Percentiles rank a stretch among this genome's conserved stretches.
These are phyloP conservation scores for Drosophila sechellia DNA, from an alignment of 1,140 invertebrate genomes.

Conservation along the genomic window DNA sequence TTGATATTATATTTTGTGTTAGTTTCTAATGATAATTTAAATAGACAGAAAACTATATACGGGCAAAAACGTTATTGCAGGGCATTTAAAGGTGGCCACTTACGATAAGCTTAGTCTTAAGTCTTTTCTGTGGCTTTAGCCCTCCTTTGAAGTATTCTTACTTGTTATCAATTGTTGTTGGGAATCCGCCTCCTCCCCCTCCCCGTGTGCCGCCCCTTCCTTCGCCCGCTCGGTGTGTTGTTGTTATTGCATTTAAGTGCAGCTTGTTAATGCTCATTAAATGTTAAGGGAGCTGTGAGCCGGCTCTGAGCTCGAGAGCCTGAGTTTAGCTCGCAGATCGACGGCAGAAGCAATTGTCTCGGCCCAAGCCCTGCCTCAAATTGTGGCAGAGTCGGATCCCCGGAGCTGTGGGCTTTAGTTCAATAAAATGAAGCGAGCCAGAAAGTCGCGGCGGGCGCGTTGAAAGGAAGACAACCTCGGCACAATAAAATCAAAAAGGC, in stretches of 20 bases:
- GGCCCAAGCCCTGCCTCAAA: constrained; percentile 35
- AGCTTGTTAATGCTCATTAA: constrained; percentile 83
- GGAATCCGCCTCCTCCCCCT: not conserved
- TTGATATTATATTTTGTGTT: too few relatives aligned
- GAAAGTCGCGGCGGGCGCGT: constrained; percentile 67
- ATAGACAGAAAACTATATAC: too few relatives aligned
- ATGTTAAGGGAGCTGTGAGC: constrained; percentile 70
- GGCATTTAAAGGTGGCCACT: constrained; percentile 17
- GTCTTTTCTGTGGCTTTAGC: constrained; percentile 6
- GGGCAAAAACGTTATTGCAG: constrained; percentile 5
- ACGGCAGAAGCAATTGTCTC: constrained; percentile 15
- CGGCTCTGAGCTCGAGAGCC: constrained; percentile 36
- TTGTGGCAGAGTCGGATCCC: constrained; percentile 38
- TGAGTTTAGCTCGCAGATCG: constrained; percentile 27
- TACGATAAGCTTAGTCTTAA: not conserved
- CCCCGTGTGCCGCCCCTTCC: constrained; percentile 2
- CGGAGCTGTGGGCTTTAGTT: constrained; percentile 58
- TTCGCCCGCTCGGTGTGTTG: constrained; percentile 11
- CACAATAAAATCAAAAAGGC: constrained; percentile 6
- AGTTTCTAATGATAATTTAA: too few relatives aligned
- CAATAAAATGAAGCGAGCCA: constrained; percentile 72
- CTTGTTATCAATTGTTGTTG: constrained; percentile 79
- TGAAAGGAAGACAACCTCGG: constrained; percentile 44
- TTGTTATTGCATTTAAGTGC: constrained; percentile 80
- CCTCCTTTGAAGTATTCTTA: constrained; percentile 63